phyloP scores from a whole-genome alignment of 1,140 invertebrate species.

The Phymorhynchus buccinoides region DNA sequence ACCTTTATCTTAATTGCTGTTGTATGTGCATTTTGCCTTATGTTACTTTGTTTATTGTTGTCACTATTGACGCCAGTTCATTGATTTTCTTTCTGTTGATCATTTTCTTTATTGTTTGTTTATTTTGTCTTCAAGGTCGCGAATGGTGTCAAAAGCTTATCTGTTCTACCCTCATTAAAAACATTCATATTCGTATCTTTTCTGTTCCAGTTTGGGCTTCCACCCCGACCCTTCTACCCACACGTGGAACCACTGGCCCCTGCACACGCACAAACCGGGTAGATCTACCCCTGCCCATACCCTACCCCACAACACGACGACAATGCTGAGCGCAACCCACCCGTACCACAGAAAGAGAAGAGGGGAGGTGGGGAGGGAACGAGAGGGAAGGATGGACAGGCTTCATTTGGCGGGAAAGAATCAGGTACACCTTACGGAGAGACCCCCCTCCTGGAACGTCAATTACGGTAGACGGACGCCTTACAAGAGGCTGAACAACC shows the following conservation, averaged over 20 bases:
- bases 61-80: too few relatives aligned
- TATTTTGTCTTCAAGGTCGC: too few relatives aligned
- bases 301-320: not conserved
- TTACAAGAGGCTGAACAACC: constrained; percentile 46
- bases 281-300: not conserved
- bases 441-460: constrained; percentile 48
- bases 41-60: too few relatives aligned
- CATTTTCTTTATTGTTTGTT: too few relatives aligned
- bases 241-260: constrained; percentile 15
- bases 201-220: constrained; percentile 37
- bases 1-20: too few relatives aligned
- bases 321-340: too few relatives aligned
- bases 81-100: too few relatives aligned
- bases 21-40: too few relatives aligned
- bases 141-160: too few relatives aligned
- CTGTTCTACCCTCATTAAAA: too few relatives aligned
- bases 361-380: constrained; percentile 6
- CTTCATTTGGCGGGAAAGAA: constrained; percentile 32
- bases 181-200: too few relatives aligned
- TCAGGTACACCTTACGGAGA: constrained; percentile 3
- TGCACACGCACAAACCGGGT: too few relatives aligned
- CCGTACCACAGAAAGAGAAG: not conserved
- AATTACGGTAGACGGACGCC: constrained; percentile 53
- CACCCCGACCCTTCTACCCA: constrained; percentile 29
- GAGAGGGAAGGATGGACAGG: not conserved